Evolutionary conservation across 2,113 vertebrate genomes (phyloP).

Genomic region (Otocyon megalotis): DNA sequence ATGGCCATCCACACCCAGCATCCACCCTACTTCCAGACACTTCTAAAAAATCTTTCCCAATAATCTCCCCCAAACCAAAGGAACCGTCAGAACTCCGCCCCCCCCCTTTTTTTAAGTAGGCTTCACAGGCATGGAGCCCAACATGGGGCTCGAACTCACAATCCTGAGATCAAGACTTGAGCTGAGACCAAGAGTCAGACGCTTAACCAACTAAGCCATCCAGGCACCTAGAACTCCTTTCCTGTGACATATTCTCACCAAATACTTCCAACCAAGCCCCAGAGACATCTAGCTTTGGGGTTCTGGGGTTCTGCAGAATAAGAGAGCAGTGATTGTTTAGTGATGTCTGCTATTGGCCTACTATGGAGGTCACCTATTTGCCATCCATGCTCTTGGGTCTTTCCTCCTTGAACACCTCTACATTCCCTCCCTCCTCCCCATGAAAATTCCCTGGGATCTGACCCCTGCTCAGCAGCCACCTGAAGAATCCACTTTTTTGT

Average conservation of each 20-base stretch:
- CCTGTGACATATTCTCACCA: not conserved
- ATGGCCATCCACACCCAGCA: not conserved
- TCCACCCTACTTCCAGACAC: not conserved
- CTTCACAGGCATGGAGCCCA: not conserved
- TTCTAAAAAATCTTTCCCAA: not conserved
- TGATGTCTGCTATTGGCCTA: not conserved
- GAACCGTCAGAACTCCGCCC: not conserved
- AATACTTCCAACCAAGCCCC: not conserved
- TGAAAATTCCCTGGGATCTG: not conserved
- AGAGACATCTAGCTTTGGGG: not conserved
- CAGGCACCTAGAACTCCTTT: not conserved
- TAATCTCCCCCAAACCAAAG: not conserved
- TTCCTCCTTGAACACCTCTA: not conserved
- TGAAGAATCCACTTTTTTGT: not conserved
- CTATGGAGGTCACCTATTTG: not conserved
- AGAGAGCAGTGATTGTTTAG: not conserved
- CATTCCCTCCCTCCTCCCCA: not conserved
- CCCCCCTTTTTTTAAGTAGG: too few relatives aligned
- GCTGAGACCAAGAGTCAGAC: not conserved
- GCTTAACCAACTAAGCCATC: not conserved
- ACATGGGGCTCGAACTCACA: not conserved
- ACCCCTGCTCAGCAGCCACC: not conserved
- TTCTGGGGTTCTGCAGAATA: not conserved
- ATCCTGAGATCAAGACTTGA: not conserved
- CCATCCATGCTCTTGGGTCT: not conserved